phyloP scores from a whole-genome alignment of 2,888 invertebrate species.

The Nymphalis c-album region DNA sequence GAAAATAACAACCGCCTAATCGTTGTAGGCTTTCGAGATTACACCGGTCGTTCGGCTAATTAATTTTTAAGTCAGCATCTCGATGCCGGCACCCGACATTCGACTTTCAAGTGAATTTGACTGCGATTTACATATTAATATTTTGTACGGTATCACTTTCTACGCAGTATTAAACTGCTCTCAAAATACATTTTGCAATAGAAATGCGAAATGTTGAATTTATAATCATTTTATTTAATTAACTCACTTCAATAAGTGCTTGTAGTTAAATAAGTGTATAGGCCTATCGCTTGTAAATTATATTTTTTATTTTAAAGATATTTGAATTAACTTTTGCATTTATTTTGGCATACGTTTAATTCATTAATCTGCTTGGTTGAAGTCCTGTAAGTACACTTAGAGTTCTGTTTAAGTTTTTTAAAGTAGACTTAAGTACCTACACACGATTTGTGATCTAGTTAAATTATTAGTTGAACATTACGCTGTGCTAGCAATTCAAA shows the following conservation, averaged over 20 bases:
- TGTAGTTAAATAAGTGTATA: too few species aligned
- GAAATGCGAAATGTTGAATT: not conserved
- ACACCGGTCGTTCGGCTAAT: conserved; percentile 80
- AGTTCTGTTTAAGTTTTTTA: not conserved
- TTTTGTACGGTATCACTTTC: conserved; percentile 34
- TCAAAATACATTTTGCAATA: conserved; percentile 15
- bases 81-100: conserved; percentile 58
- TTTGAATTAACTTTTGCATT: too few species aligned
- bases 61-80: conserved; percentile 80
- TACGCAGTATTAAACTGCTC: conserved; percentile 20
- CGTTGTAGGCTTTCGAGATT: conserved; percentile 70
- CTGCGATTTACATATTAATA: conserved; percentile 59
- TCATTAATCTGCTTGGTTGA: too few species aligned
- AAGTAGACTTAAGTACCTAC: conserved; percentile 6
- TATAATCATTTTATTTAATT: not conserved
- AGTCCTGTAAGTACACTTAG: not conserved
- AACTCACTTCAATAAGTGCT: not conserved
- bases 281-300: too few species aligned
- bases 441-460: conserved; percentile 54
- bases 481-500: conserved; percentile 33
- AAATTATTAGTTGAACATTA: conserved; percentile 51
- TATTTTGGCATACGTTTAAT: too few species aligned
- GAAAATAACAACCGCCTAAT: conserved; percentile 59
- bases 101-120: conserved; percentile 69
- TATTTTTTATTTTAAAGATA: too few species aligned